Evolutionary conservation across 2,113 vertebrate species (phyloP), one percentile per base, ranked within the genome.

Genomic region (Ceyx melanurus): DNA sequence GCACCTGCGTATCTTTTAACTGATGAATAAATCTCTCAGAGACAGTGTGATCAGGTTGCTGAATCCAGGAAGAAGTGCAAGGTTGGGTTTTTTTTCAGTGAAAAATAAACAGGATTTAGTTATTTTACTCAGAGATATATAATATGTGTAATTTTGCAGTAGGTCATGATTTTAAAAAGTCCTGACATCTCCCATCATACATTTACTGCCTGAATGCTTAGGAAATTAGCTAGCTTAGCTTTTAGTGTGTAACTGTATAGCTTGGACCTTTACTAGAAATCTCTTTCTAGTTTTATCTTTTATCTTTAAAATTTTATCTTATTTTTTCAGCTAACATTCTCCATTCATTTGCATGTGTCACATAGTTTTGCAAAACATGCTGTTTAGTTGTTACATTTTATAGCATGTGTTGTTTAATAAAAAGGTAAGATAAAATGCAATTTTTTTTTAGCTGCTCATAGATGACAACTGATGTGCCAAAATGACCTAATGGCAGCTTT

Each of bases 1-100:
- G 67, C 86, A 96, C 78, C 89, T 94, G 89, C 3, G 3, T 92
- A 82, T 82, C 84, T 94, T 94, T 87, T 82, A 87, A 35, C 43
- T 85, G 79, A 82, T 82, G 43, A 89, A 91, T 89, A 91, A 82
- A 85, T 66, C 37, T 93, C 40, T 60, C 33, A 29, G 66, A 94
- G 48, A 67, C 65, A 40, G 43, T 45, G 21, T 67, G 78, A 82
- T 46, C 61, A 74, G 15, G 11, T 43, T 91, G 26, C 40, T 79
- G 60, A 71, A 77, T 80, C 67, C 67, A 40, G 35, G 68, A 9
- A 82, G 68, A 79, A 85, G 16, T 67, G 11, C 16, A 82, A 51
- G 48, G 35, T 35, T 35, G 46, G 13, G 3, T 5, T 45, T 79
- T 45, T 79, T 42, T 82, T 67, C 78, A 56, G 51, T 56, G 40